A percentile compares a stretch with the other conserved stretches of the same genome.
Conservation (phyloP, 2,113 vertebrate species). For the Maccullochella peelii region DNA sequence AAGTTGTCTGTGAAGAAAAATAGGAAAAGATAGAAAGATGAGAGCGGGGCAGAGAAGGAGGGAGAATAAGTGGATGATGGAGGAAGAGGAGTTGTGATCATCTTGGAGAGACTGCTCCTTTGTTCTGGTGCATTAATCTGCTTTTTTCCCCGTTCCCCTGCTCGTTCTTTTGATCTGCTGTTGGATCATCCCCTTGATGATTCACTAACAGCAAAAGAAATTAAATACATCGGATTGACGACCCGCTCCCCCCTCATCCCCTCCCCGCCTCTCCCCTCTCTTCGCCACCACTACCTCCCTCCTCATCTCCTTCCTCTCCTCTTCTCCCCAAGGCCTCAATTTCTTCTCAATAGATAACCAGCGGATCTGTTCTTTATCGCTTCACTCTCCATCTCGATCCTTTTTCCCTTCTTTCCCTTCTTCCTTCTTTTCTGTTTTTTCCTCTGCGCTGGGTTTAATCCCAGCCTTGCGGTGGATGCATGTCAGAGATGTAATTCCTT, state of each 20-base stretch:
- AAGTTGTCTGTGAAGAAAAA: conserved; percentile 50
- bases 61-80: conserved; percentile 34
- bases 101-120: conserved; percentile 76
- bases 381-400: conserved; percentile 75
- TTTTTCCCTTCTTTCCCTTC: conserved; percentile 51
- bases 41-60: conserved; percentile 33
- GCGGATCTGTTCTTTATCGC: conserved; percentile 76
- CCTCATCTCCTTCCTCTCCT: conserved; percentile 59
- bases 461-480: conserved; percentile 82
- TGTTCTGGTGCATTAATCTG: conserved; percentile 82
- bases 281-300: conserved; percentile 58
- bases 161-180: conserved; percentile 81
- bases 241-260: conserved; percentile 41
- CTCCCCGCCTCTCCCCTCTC: conserved; percentile 31
- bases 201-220: conserved; percentile 84
- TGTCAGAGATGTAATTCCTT: conserved; percentile 85
- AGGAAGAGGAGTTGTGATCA: conserved; percentile 56
- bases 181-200: conserved; percentile 84
- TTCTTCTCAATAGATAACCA: conserved; percentile 81
- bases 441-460: conserved; percentile 78
- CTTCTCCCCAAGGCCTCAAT: conserved; percentile 74
- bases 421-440: conserved; percentile 45
- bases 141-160: conserved; percentile 65
- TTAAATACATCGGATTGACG: conserved; percentile 84
- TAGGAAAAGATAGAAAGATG: conserved; percentile 33